phyloP scores from a whole-genome alignment of 2,797 vertebrate genomes.

The Rhadinocentrus ornatus region DNA sequence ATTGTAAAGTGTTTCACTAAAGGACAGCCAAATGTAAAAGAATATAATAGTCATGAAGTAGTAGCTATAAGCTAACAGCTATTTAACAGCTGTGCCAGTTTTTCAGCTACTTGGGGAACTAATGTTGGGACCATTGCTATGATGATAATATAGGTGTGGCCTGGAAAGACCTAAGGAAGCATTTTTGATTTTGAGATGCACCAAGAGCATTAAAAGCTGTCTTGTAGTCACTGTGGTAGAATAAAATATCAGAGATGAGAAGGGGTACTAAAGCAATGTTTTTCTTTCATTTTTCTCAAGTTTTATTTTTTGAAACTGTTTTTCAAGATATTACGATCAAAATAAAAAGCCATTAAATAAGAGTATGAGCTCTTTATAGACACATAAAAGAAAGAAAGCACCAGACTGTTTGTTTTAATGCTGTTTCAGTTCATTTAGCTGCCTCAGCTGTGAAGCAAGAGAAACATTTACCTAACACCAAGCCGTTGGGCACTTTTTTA shows the following conservation, averaged over 20 bases:
- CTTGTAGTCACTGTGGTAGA: not conserved
- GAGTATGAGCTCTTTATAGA: not conserved
- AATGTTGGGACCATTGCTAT: not conserved
- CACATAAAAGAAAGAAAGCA: not conserved
- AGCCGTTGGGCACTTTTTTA: slow-evolving; percentile 1
- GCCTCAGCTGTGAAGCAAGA: slow-evolving; percentile 1
- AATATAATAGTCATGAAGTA: not conserved
- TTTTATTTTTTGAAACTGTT: not conserved
- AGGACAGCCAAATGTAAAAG: not conserved
- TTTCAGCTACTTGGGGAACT: not conserved
- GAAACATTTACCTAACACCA: slow-evolving; percentile 10
- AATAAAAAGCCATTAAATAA: not conserved
- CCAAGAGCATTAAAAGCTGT: not conserved
- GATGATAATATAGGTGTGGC: not conserved
- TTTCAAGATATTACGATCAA: not conserved
- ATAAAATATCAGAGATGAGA: not conserved
- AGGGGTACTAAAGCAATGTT: not conserved
- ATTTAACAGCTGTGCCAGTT: not conserved
- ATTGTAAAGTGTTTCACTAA: not conserved
- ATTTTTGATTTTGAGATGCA: not conserved
- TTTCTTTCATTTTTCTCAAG: not conserved
- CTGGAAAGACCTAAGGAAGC: no score
- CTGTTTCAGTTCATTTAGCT: not conserved
- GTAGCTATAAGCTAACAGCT: not conserved
- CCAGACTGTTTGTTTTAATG: slow-evolving; percentile 7